Base-by-base conservation (phyloP, 2,797 vertebrate species). In the Pseudopleuronectes americanus region DNA sequence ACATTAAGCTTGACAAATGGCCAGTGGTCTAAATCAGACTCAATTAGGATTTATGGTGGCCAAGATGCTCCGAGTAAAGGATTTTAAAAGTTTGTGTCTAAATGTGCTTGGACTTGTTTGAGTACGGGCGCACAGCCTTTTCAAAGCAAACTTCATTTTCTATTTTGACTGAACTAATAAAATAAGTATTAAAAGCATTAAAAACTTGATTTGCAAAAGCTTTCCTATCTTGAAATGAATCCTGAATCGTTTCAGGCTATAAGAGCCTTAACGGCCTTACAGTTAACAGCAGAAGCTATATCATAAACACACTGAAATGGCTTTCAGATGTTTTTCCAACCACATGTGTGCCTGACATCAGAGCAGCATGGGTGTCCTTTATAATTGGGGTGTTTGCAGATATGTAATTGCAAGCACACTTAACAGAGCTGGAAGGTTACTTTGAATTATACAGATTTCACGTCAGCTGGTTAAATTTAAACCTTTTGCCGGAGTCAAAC, bases 381-480 rank as follows among this genome's bases (percentile, higher is more conserved):
- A 82, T 86, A 86, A 92, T 76, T 90, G 77, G 76, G 54, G 58
- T 74, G 83, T 86, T 84, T 88, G 85, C 68, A 87, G 81, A 83
- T 80, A 80, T 81, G 45, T 87, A 91, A 90, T 90, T 92, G 87
- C 88, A 89, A 92, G 86, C 89, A 92, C 85, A 89, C 81, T 75
- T 47, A 75, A 84, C 75, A 63, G 77, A 87, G 84, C 86, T 84
- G 84, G 78, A 81, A 57, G 45, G 71, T 76, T 83, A 71, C 72
- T 89, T 83, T 87, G 78, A 86, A 86, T 84, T 83, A 80, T 52
- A 75, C 36, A 57, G 52, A 60, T 75, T 73, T 66, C 79, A 68
- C 61, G 24, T 87, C 76, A 84, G 68, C 38, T 31, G 59, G 51
- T 67, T 77, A 58, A 74, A 87, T 65, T 53, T 72, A 71, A 80